phyloP scores from a whole-genome alignment of 2,113 vertebrate genomes.

The Antigone vipio region DNA sequence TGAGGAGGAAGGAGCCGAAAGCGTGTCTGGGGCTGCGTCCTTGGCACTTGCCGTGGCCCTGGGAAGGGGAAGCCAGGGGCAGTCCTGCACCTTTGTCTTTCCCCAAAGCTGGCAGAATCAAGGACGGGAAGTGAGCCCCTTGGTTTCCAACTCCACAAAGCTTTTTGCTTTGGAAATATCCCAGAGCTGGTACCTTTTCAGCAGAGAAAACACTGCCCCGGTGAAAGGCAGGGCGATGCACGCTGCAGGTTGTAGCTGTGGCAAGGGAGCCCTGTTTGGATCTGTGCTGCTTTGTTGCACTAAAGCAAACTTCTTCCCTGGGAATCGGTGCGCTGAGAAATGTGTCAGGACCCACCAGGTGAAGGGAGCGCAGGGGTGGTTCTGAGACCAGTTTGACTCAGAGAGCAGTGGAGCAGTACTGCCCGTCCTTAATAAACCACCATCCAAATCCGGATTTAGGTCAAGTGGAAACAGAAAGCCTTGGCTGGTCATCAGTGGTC shows the following conservation, averaged over 20 bases:
- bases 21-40: background rate
- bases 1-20: background rate
- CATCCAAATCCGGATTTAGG: background rate
- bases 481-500: rapidly evolving
- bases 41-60: rapidly evolving
- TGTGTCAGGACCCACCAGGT: background rate
- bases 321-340: background rate
- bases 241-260: rapidly evolving
- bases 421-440: background rate
- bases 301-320: background rate
- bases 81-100: background rate
- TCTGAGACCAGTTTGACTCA: background rate
- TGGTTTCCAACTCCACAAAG: background rate
- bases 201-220: background rate
- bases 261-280: background rate
- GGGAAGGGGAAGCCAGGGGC: background rate
- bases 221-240: background rate
- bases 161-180: background rate
- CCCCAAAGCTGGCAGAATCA: background rate
- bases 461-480: background rate
- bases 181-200: background rate
- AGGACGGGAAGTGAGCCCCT: background rate
- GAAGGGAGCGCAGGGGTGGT: background rate
- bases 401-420: background rate
- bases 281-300: background rate